These are phyloP conservation scores for Daphoenositta chrysoptera DNA, from an alignment of 2,113 vertebrate species.

Conservation along the genomic window DNA sequence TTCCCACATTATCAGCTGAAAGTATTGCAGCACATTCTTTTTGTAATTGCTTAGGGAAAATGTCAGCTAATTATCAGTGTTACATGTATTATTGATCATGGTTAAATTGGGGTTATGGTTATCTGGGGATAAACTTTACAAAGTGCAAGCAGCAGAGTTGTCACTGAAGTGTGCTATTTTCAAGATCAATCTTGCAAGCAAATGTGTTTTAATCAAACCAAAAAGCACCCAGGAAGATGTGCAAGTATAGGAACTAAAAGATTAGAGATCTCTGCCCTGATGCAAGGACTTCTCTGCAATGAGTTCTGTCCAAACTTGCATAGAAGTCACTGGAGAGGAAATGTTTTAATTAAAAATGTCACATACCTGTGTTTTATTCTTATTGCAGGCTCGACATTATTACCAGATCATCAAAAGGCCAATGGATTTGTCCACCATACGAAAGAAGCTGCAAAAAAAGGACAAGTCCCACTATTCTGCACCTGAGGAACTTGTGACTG, in stretches of 20 bases:
- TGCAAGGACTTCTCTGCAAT: neutral
- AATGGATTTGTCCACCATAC: slow-evolving; percentile 94
- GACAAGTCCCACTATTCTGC: slow-evolving; percentile 81
- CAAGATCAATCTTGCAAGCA: neutral
- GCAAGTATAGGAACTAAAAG: neutral
- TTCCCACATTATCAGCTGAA: neutral
- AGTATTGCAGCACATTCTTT: neutral
- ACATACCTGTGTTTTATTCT: neutral
- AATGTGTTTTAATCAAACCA: neutral
- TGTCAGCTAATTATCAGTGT: neutral
- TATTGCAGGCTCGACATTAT: slow-evolving; percentile 91
- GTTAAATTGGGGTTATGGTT: neutral
- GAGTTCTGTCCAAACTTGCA: neutral
- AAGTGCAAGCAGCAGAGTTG: neutral
- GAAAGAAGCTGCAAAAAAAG: slow-evolving; percentile 84
- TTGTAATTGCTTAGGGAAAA: neutral
- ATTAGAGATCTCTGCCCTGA: neutral
- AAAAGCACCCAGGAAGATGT: neutral
- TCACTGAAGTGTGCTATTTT: neutral
- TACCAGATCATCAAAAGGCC: slow-evolving; percentile 99
- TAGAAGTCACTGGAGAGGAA: neutral
- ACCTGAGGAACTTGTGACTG: slow-evolving; percentile 86
- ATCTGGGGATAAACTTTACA: neutral
- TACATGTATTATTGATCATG: neutral
- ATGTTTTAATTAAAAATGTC: neutral